A percentile compares a stretch with the other conserved stretches of the same genome.
Evolutionary conservation across 2,888 invertebrate genomes (phyloP).

Genomic region (Chrysina gloriosa): DNA sequence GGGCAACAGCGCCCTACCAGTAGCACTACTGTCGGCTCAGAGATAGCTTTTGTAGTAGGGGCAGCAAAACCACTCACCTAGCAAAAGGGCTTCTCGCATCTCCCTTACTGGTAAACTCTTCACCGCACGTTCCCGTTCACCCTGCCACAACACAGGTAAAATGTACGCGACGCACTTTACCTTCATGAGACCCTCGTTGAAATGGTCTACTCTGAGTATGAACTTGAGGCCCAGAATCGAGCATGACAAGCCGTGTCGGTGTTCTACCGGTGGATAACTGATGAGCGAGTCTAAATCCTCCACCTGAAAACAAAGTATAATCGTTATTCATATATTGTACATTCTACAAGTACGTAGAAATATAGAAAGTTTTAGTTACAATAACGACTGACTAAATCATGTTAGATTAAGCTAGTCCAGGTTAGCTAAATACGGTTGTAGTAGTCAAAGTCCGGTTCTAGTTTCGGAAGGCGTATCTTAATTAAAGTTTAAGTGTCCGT

Average conservation of each 20-base stretch:
- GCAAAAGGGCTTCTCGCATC: conserved; percentile 68
- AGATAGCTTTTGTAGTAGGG: neutral
- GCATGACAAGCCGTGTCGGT: conserved; percentile 67
- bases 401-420: conserved; percentile 13
- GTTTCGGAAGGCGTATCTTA: conserved; percentile 37
- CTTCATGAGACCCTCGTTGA: conserved; percentile 66
- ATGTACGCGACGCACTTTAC: conserved; percentile 68
- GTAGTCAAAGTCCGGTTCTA: conserved; percentile 34
- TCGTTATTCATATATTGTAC: neutral
- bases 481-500: conserved; percentile 36
- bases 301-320: conserved; percentile 58
- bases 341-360: neutral
- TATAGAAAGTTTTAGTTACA: conserved; percentile 26
- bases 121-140: conserved; percentile 66
- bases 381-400: neutral
- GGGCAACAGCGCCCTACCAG: conserved; percentile 21
- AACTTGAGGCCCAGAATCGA: conserved; percentile 66
- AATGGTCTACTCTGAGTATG: conserved; percentile 65
- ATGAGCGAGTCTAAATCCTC: conserved; percentile 62
- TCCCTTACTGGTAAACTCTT: conserved; percentile 66
- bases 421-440: conserved; percentile 2
- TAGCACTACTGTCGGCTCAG: neutral
- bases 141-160: conserved; percentile 68
- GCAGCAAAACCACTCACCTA: conserved; percentile 62
- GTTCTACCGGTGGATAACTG: conserved; percentile 65